Percentiles rank a stretch among this genome's conserved stretches.
phyloP scores from a whole-genome alignment of 2,113 vertebrate genomes.

The Gallinago jamesoni region DNA sequence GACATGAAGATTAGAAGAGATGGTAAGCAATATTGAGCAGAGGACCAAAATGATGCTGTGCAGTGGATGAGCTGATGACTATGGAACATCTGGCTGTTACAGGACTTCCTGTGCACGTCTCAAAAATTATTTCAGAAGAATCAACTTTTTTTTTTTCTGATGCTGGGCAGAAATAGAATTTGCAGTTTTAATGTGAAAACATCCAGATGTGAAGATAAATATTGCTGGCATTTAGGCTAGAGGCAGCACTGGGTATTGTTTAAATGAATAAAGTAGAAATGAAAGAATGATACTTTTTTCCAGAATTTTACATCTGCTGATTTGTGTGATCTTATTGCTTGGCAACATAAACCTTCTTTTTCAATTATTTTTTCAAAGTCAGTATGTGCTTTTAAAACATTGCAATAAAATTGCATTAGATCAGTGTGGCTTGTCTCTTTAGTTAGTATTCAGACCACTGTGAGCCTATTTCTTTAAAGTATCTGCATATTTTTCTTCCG shows the following conservation, averaged over 20 bases:
- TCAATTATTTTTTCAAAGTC: slow-evolving; percentile 2
- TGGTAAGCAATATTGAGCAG: not conserved
- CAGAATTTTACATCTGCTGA: not conserved
- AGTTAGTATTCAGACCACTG: slow-evolving; percentile 10
- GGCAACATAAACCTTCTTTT: not conserved
- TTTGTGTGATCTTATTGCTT: not conserved
- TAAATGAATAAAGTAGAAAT: not conserved
- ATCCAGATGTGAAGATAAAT: not conserved
- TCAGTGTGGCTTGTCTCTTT: not conserved
- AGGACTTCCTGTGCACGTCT: not conserved
- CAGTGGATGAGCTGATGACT: not conserved
- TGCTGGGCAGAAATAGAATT: not conserved
- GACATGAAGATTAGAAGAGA: not conserved
- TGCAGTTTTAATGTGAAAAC: not conserved
- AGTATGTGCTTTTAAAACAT: slow-evolving; percentile 2
- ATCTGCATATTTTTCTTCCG: not conserved
- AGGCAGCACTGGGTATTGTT: not conserved
- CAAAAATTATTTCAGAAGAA: not conserved
- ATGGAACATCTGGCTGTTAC: not conserved
- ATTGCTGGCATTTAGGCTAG: not conserved
- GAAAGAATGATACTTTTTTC: not conserved
- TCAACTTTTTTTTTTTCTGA: not conserved
- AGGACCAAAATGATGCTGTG: not conserved
- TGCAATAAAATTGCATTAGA: not conserved
- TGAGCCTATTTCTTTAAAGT: not conserved